Evolutionary conservation across 2,113 vertebrate genomes (phyloP).

Genomic region (Myotis yumanensis): DNA sequence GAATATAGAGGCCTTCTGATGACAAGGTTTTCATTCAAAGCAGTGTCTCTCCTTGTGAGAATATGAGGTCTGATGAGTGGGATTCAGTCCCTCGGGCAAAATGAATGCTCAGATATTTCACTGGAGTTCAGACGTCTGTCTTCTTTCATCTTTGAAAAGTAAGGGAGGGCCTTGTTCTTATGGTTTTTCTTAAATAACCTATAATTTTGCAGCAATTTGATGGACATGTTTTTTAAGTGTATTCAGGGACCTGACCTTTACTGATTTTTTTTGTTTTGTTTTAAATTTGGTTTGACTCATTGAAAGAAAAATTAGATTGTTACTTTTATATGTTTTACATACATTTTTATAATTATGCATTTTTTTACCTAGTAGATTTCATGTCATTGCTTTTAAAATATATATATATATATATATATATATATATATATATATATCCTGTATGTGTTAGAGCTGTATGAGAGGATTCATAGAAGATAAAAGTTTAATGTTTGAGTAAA

Average conservation of each 20-base stretch:
- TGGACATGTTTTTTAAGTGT: conserved; percentile 36
- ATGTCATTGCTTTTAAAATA: background rate
- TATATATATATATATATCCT: background rate
- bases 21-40: conserved; percentile 60
- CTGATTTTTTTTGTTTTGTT: conserved; percentile 29
- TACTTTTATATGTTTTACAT: background rate
- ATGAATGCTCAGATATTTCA: conserved; percentile 43
- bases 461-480: background rate
- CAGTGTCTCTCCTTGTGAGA: background rate
- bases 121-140: conserved; percentile 11
- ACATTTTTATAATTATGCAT: background rate
- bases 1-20: background rate
- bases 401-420: too few species aligned
- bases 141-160: conserved; percentile 65
- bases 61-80: conserved; percentile 38
- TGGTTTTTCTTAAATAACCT: conserved; percentile 29
- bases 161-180: conserved; percentile 17
- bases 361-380: background rate
- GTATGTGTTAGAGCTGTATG: background rate
- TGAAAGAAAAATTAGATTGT: background rate
- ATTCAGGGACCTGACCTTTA: background rate
- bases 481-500: background rate
- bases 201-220: conserved; percentile 49
- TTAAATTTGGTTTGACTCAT: conserved; percentile 15
- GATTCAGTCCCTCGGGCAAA: conserved; percentile 43